Evolutionary conservation across 2,113 vertebrate genomes (phyloP), one percentile per base, ranked within the genome.

Genomic region (Dascyllus trimaculatus): DNA sequence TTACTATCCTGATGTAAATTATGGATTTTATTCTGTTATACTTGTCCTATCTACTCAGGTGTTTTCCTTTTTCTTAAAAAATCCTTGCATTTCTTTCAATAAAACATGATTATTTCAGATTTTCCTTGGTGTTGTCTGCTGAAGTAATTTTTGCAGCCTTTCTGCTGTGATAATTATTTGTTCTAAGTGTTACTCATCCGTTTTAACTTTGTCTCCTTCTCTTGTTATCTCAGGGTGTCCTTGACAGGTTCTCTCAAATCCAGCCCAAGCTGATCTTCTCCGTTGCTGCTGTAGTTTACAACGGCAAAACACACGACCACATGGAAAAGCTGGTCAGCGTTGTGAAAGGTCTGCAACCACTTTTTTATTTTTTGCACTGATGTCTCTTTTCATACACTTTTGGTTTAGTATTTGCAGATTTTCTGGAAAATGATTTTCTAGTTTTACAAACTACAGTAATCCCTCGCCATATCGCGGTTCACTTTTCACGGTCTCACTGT

Each of bases 221-320:
- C 19, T 32, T 40, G 52, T 45, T 35, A 1, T 64, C 5, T 25
- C 80, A 99, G 98, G 98, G 98, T 0, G 98, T 99, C 0, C 94
- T 99, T 72, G 98, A 99, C 91, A 95, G 98, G 21, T 96, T 99
- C 82, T 99, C 98, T 53, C 98, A 99, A 79, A 98, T 99, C 76
- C 97, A 99, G 87, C 98, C 98, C 1, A 98, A 97, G 75, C 86
- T 99, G 38, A 96, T 99, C 85, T 97, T 99, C 89, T 99, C 98
- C 0, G 97, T 99, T 0, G 96, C 97, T 52, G 97, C 97, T 0
- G 98, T 99, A 15, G 78, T 97, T 53, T 99, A 99, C 92, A 99
- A 99, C 1, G 94, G 97, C 84, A 98, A 97, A 88, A 93, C 94
- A 4, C 97, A 99, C 0, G 91, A 94, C 79, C 98, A 99, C 91